A percentile compares a stretch with the other conserved stretches of the same genome.
phyloP scores from a whole-genome alignment of 2,888 invertebrate genomes.

The Spilosoma lubricipeda region DNA sequence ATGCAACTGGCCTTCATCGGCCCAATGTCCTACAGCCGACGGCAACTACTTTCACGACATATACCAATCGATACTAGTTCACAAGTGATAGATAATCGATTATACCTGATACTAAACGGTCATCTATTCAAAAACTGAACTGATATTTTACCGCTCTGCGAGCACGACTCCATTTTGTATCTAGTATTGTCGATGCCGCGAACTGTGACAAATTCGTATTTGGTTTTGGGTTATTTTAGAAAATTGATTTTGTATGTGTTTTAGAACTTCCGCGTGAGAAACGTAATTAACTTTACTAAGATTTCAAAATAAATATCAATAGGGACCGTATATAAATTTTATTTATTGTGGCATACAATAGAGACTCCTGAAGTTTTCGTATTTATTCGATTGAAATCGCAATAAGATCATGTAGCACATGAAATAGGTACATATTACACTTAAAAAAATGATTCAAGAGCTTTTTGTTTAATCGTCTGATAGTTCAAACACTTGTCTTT shows the following conservation, averaged over 20 bases:
- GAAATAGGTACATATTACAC: background rate
- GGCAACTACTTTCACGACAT: conserved; percentile 73
- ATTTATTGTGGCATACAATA: background rate
- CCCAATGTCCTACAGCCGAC: conserved; percentile 67
- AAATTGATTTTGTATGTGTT: conserved; percentile 40
- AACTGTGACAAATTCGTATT: conserved; percentile 42
- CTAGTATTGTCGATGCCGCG: conserved; percentile 30
- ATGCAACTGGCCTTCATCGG: conserved; percentile 73
- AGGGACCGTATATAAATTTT: background rate
- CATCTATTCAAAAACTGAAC: conserved; percentile 14
- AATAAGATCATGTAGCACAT: background rate
- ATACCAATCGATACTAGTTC: conserved; percentile 45
- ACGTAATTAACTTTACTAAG: conserved; percentile 26
- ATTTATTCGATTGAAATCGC: background rate
- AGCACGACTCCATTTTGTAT: conserved; percentile 26
- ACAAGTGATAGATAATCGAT: conserved; percentile 32
- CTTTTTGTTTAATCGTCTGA: too few species aligned
- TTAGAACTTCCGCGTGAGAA: conserved; percentile 43
- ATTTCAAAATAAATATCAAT: background rate
- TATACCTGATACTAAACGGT: conserved; percentile 15
- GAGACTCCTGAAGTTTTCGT: background rate
- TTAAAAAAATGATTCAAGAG: too few species aligned
- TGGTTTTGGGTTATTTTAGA: conserved; percentile 36
- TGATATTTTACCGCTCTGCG: conserved; percentile 18
- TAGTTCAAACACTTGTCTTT: too few species aligned